Percentiles rank a stretch among this genome's conserved stretches.
These are phyloP conservation scores for Chaetoderma sp. DNA, from an alignment of 2,888 invertebrate genomes.

Conservation along the genomic window DNA sequence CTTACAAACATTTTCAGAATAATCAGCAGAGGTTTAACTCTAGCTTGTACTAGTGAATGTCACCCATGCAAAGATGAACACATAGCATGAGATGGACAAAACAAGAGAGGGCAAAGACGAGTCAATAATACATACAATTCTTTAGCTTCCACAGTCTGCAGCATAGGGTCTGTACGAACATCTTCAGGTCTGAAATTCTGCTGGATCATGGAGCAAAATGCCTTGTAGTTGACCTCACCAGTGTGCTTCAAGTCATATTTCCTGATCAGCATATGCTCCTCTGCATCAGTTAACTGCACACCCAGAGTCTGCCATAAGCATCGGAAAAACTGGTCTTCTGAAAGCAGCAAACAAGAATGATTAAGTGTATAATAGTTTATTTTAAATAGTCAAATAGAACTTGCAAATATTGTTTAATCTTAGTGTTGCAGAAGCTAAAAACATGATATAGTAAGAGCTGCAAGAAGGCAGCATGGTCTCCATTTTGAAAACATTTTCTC, in stretches of 20 bases:
- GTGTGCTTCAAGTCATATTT: slow-evolving; percentile 60
- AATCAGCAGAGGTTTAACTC: too few relatives aligned
- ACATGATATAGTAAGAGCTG: not conserved
- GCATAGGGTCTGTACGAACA: slow-evolving; percentile 48
- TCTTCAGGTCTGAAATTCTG: slow-evolving; percentile 61
- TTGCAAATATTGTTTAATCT: not conserved
- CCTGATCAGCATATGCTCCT: slow-evolving; percentile 53
- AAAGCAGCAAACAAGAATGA: slow-evolving; percentile 15
- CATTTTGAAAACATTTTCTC: too few relatives aligned
- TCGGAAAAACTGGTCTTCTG: slow-evolving; percentile 67
- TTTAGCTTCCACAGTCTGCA: slow-evolving; percentile 50
- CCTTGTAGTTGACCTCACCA: slow-evolving; percentile 63
- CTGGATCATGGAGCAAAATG: slow-evolving; percentile 65
- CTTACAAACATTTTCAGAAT: too few relatives aligned
- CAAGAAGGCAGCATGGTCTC: too few relatives aligned
- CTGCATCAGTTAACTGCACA: slow-evolving; percentile 55
- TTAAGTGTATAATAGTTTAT: too few relatives aligned
- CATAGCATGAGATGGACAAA: too few relatives aligned
- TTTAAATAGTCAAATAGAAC: not conserved
- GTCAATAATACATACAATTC: slow-evolving; percentile 62
- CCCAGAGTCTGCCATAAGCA: slow-evolving; percentile 66
- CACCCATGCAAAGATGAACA: too few relatives aligned
- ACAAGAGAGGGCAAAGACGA: too few relatives aligned
- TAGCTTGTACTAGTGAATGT: too few relatives aligned
- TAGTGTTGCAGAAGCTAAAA: not conserved